These are phyloP conservation scores for Pavo muticus DNA, from an alignment of 2,113 vertebrate genomes.

Conservation along the genomic window DNA sequence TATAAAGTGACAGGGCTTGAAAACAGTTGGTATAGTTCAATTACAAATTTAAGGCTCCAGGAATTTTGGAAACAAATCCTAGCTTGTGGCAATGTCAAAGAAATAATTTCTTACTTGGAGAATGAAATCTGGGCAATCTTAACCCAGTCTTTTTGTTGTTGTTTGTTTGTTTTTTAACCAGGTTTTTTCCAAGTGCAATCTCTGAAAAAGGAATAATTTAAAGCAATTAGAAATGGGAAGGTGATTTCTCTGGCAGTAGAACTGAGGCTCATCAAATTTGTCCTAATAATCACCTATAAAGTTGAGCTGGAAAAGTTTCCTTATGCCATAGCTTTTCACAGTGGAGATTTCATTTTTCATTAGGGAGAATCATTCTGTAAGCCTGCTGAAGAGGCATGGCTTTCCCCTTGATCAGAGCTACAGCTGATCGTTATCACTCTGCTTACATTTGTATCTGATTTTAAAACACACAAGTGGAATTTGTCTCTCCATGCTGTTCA, in stretches of 20 bases:
- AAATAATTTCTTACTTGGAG: neutral
- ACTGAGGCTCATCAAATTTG: neutral
- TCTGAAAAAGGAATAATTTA: neutral
- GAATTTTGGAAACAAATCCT: constrained; percentile 3
- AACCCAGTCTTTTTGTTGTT: neutral
- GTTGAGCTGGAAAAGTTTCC: neutral
- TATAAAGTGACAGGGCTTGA: neutral
- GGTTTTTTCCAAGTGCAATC: neutral
- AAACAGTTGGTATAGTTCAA: neutral
- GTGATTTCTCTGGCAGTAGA: neutral
- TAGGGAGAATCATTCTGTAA: neutral
- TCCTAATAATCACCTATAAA: neutral
- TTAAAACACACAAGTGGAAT: fast-evolving
- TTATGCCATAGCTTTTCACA: neutral
- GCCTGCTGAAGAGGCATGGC: neutral
- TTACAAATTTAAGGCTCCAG: neutral
- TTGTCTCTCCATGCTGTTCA: neutral
- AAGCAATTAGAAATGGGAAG: neutral
- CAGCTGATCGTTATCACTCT: neutral
- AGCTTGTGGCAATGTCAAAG: neutral
- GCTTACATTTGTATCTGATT: neutral
- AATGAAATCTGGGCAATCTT: neutral
- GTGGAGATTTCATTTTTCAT: neutral
- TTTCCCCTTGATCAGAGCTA: neutral
- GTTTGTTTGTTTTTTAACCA: neutral